These are phyloP conservation scores for Gallinago solitaria DNA, from an alignment of 2,797 vertebrate species.

Conservation along the genomic window DNA sequence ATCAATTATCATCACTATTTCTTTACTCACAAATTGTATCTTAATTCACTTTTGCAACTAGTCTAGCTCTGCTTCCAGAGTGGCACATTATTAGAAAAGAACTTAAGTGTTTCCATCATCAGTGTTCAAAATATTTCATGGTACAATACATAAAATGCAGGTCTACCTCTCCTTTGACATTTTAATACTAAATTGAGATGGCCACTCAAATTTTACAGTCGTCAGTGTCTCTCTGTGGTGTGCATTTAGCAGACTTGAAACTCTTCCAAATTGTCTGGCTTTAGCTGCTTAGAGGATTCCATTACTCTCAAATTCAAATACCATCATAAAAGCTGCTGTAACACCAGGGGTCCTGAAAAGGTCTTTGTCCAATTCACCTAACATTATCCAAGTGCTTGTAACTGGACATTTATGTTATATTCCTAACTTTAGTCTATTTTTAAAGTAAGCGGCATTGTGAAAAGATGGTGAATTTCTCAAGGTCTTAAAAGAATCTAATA, in stretches of 20 bases:
- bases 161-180: slow-evolving; percentile 49
- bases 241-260: slow-evolving; percentile 55
- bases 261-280: slow-evolving; percentile 55
- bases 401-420: slow-evolving; percentile 14
- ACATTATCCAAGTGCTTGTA: slow-evolving; percentile 47
- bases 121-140: background rate
- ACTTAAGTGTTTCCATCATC: background rate
- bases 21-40: background rate
- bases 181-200: slow-evolving; percentile 53
- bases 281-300: slow-evolving; percentile 33
- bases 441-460: background rate
- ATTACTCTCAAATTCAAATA: slow-evolving; percentile 65
- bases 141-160: background rate
- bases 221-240: background rate
- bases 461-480: background rate
- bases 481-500: background rate
- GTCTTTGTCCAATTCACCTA: slow-evolving; percentile 39
- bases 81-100: background rate
- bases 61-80: background rate
- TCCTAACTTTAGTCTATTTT: slow-evolving; percentile 30
- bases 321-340: slow-evolving; percentile 39
- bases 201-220: slow-evolving; percentile 32
- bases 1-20: background rate
- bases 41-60: background rate
- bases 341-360: slow-evolving; percentile 13